Evolutionary conservation across 1,140 invertebrate species (phyloP).

Genomic region (Caenorhabditis latens): DNA sequence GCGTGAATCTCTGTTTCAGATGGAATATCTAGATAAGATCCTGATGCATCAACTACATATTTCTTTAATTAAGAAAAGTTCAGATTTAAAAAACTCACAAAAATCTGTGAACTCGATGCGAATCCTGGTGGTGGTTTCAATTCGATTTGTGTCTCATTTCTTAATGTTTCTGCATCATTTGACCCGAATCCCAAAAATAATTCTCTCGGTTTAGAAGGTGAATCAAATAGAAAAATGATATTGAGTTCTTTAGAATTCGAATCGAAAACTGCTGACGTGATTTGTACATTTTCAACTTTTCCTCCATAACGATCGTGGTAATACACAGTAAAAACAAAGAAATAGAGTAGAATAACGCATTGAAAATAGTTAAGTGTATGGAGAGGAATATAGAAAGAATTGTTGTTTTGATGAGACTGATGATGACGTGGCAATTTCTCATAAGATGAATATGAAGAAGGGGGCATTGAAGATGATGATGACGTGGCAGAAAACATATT

Average conservation of each 20-base stretch:
- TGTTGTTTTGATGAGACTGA: not conserved
- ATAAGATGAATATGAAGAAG: constrained; percentile 6
- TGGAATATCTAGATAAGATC: too few species aligned
- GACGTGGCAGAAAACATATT: constrained; percentile 47
- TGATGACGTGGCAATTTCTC: constrained; percentile 35
- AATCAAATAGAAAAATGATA: constrained; percentile 27
- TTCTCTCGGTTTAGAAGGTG: not conserved
- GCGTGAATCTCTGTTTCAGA: too few species aligned
- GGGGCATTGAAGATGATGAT: constrained; percentile 42
- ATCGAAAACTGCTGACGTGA: constrained; percentile 34
- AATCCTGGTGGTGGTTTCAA: constrained; percentile 12
- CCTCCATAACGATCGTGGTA: constrained; percentile 27
- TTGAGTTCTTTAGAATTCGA: constrained; percentile 37
- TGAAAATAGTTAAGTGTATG: constrained; percentile 37
- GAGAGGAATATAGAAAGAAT: constrained; percentile 21
- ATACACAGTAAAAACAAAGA: constrained; percentile 39
- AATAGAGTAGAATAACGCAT: constrained; percentile 44
- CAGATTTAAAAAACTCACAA: not conserved
- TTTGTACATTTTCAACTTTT: constrained; percentile 21
- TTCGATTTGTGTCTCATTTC: constrained; percentile 24
- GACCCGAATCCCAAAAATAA: constrained; percentile 9
- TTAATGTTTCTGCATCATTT: constrained; percentile 8
- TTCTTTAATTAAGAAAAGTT: not conserved
- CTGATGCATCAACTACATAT: too few species aligned
- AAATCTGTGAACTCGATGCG: not conserved